Percentiles rank a stretch among this genome's conserved stretches.
phyloP scores from a whole-genome alignment of 2,888 invertebrate genomes.

The Pammene aurita region DNA sequence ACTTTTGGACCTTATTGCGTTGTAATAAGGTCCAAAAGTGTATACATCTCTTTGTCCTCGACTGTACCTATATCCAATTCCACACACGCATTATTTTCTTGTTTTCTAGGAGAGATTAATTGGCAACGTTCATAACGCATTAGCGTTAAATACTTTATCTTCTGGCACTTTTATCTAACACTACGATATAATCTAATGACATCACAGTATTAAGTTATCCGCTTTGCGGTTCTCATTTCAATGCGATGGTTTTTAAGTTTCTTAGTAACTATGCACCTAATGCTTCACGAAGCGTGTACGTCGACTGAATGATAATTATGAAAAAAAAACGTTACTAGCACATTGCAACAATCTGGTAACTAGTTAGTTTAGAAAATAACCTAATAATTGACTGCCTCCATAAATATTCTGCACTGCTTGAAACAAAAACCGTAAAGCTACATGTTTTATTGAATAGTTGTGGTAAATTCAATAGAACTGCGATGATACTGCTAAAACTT shows the following conservation, averaged over 20 bases:
- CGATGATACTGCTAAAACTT: slow-evolving; percentile 43
- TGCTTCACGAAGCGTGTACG: slow-evolving; percentile 1
- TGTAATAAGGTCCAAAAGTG: too few species aligned
- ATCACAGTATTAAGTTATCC: slow-evolving; percentile 60
- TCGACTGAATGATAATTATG: slow-evolving; percentile 4
- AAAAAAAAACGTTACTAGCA: not conserved
- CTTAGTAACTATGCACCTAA: not conserved
- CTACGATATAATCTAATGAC: slow-evolving; percentile 60
- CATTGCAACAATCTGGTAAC: not conserved
- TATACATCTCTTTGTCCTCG: too few species aligned
- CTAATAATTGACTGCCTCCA: not conserved
- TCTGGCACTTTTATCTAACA: slow-evolving; percentile 77
- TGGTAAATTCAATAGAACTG: slow-evolving; percentile 42
- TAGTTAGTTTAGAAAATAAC: not conserved
- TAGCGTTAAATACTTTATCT: slow-evolving; percentile 45
- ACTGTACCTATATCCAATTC: slow-evolving; percentile 7
- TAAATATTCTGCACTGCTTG: not conserved
- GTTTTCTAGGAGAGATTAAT: slow-evolving; percentile 36
- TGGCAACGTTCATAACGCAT: slow-evolving; percentile 30
- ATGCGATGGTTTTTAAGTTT: slow-evolving; percentile 5
- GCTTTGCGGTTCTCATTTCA: slow-evolving; percentile 31
- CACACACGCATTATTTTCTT: slow-evolving; percentile 2
- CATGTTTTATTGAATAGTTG: slow-evolving; percentile 35
- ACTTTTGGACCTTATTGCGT: too few species aligned
- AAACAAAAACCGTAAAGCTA: slow-evolving; percentile 28